Percentiles rank a stretch among this genome's conserved stretches.
Evolutionary conservation across 2,113 vertebrate species (phyloP).

Genomic region (Heterocephalus glaber): DNA sequence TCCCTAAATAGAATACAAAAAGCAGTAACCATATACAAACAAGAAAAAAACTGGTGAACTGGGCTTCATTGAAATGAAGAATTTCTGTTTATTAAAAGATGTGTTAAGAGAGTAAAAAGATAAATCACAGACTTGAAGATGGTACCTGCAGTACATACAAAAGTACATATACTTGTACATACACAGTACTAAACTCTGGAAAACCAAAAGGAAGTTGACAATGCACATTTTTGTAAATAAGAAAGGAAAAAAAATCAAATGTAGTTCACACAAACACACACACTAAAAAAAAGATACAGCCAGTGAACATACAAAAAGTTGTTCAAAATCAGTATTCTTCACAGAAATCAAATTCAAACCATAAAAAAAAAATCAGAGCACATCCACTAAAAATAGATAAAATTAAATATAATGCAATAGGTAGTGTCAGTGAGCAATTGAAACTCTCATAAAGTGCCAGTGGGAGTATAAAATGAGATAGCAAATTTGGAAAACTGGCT

Average conservation of each 20-base stretch:
- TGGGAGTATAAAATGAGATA: too few species aligned
- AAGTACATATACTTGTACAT: neutral
- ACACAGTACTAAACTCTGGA: neutral
- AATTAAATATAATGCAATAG: neutral
- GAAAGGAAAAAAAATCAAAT: neutral
- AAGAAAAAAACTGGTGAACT: neutral
- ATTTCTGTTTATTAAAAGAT: neutral
- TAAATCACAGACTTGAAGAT: neutral
- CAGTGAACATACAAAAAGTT: neutral
- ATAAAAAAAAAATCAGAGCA: neutral
- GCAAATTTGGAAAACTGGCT: neutral
- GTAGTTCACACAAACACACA: neutral
- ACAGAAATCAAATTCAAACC: conserved; percentile 1
- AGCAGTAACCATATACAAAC: neutral
- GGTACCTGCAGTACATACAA: neutral
- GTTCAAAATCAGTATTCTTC: conserved; percentile 8
- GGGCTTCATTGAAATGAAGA: neutral
- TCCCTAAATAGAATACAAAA: conserved; percentile 10
- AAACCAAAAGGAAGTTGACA: conserved; percentile 14
- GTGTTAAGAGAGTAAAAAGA: neutral
- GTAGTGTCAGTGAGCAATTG: neutral
- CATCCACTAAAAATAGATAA: neutral
- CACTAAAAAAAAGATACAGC: neutral
- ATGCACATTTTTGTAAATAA: neutral
- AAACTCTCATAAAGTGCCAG: neutral